Percentiles rank a stretch among this genome's conserved stretches.
Conservation (phyloP, 2,113 vertebrate genomes). For the Microtus ochrogaster region DNA sequence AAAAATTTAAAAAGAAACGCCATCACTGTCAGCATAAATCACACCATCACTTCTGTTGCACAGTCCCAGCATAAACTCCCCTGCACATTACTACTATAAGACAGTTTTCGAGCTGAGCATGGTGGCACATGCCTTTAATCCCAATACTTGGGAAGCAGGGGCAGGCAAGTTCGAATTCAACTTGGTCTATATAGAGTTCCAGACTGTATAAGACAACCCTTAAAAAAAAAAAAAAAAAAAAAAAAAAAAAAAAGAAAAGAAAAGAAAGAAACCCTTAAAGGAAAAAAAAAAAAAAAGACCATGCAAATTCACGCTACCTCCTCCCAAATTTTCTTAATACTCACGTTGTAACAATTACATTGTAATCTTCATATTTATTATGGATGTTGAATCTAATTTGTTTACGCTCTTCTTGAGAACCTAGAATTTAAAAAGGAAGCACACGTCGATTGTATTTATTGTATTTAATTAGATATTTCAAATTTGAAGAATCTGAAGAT, state of each 20-base stretch:
- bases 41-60: neutral
- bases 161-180: neutral
- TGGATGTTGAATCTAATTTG: conserved; percentile 93
- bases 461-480: neutral
- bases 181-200: neutral
- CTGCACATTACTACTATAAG: neutral
- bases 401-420: conserved; percentile 93
- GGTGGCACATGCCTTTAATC: neutral
- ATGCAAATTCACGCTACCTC: neutral
- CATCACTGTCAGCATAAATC: neutral
- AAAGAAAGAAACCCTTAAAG: too few species aligned
- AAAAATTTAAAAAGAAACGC: neutral
- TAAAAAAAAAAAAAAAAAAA: neutral
- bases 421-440: conserved; percentile 82
- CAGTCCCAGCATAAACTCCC: neutral
- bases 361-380: conserved; percentile 89
- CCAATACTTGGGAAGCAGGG: neutral
- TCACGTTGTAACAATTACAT: conserved; percentile 97
- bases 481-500: conserved; percentile 14
- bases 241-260: neutral
- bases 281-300: neutral
- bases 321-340: conserved; percentile 77
- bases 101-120: neutral
- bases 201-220: neutral
- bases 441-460: neutral